Evolutionary conservation across 2,113 vertebrate genomes (phyloP).

Genomic region (Chionomys nivalis): DNA sequence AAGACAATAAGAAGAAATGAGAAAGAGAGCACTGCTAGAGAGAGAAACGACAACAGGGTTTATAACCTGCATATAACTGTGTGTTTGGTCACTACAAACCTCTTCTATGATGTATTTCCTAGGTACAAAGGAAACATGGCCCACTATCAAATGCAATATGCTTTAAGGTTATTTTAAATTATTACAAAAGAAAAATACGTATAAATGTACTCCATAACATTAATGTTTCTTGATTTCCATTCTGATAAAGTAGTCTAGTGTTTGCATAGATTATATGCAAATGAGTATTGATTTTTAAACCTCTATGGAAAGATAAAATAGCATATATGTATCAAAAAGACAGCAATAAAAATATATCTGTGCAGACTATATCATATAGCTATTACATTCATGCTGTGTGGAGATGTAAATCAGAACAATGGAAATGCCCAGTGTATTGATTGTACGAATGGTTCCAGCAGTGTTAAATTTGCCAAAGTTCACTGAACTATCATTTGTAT

Average conservation of each 20-base stretch:
- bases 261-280: not conserved
- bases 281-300: not conserved
- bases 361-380: not conserved
- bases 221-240: not conserved
- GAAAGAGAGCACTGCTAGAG: not conserved
- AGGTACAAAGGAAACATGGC: not conserved
- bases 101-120: not conserved
- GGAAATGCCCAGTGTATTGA: not conserved
- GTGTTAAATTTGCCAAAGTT: not conserved
- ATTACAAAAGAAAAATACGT: slow-evolving; percentile 16
- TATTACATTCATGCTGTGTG: not conserved
- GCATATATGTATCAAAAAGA: not conserved
- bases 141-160: not conserved
- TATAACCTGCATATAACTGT: not conserved
- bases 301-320: not conserved
- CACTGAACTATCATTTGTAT: not conserved
- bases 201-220: not conserved
- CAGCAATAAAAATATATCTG: not conserved
- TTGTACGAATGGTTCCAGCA: not conserved
- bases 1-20: not conserved
- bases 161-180: not conserved
- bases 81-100: not conserved
- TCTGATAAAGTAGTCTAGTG: not conserved
- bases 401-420: slow-evolving; percentile 3
- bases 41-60: not conserved